Evolutionary conservation across 30 jellyfish, hydroid and myxozoan species (phyloP).

Genomic region (Hydra vulgaris): DNA sequence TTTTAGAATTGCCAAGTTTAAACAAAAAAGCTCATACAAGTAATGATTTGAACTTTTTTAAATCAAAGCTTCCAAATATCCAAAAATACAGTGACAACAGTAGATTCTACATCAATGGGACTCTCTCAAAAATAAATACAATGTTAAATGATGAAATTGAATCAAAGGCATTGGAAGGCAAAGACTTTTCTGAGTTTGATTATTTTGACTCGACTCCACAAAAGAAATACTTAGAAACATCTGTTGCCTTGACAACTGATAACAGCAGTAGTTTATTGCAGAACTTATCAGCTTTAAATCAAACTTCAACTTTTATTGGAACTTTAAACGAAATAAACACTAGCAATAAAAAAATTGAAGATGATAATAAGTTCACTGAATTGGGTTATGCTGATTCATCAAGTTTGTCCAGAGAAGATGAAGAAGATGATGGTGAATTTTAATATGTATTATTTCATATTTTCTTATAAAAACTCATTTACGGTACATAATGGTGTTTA

Average conservation of each 20-base stretch:
- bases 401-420: neutral
- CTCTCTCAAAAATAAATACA: neutral
- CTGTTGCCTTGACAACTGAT: neutral
- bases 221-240: neutral
- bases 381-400: neutral
- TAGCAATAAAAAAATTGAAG: neutral
- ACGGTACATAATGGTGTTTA: neutral
- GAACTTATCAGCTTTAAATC: neutral
- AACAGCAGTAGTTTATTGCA: neutral
- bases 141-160: neutral
- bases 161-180: neutral
- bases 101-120: neutral
- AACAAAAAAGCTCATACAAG: neutral
- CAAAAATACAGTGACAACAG: neutral
- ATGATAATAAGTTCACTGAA: neutral
- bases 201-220: neutral
- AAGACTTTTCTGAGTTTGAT: neutral
- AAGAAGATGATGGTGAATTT: neutral
- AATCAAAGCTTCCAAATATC: neutral
- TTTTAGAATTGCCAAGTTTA: neutral
- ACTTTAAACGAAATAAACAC: neutral
- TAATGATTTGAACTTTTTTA: neutral
- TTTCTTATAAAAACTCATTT: too few species aligned
- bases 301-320: neutral
- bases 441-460: too few species aligned